Base-by-base conservation (phyloP, 1,140 invertebrate species). In the Hyphantria cunea region DNA sequence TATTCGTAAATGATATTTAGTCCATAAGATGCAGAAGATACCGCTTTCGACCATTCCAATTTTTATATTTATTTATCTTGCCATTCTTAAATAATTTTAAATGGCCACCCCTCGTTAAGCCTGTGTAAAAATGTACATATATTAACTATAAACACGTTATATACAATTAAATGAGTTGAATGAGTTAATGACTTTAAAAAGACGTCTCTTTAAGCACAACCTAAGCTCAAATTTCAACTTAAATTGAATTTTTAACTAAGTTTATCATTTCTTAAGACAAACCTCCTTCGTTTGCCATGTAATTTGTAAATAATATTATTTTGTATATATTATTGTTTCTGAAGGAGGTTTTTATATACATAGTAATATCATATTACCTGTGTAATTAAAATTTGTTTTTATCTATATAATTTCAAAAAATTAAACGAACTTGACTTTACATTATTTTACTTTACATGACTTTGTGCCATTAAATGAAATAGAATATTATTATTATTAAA, bases 271-370 rank as follows among this genome's bases (percentile, higher is more conserved):
- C 74, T 79, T 80, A 76, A 74, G 72, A 82, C 79, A 78, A 82
- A 82, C 80, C 78, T 58, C 44, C 67, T 69, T 79, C 72, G 78
- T 84, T 78, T 88, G 85, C 85, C 85, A 88, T 88, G 71, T 79
- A 81, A 78, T 69, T 58, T 84, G 82, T 83, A 84, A 81, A 86
- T 84, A 84, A 84, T 84, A 82, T 50, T 49, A 55, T 66, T 64
- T 66, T 70, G 68, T 74, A 63, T 60, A 60, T 70, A 67, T 58
- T 65, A 63, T 53, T 59, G 44, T 53, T 47, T 34, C 49, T 12
- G 45, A 54, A 47, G 13, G 61, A 42, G 41, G 45, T 56, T 61
- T 62, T 47, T 65, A 66, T 68, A 53, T n/a, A n/a, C n/a, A n/a
- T 68, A 56, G 50, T 49, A 63, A 41, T 49, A 58, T 66, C 45